phyloP scores from a whole-genome alignment of 1,140 invertebrate genomes.

The Euwallacea fornicatus region DNA sequence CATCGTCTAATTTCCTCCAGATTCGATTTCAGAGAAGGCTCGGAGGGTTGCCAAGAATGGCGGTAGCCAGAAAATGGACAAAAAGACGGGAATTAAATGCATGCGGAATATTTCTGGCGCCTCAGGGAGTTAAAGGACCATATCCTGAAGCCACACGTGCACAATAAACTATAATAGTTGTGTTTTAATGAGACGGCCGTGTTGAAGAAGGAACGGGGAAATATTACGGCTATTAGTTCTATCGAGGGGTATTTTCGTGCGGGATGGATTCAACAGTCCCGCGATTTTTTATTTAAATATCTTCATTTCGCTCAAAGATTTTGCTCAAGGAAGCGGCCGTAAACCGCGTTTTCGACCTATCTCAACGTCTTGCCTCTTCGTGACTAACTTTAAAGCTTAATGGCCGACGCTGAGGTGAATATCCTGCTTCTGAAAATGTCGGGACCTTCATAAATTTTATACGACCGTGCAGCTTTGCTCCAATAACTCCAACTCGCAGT shows the following conservation, averaged over 20 bases:
- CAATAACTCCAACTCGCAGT: slow-evolving; percentile 8
- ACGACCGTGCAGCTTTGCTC: slow-evolving; percentile 14
- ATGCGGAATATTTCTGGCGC: slow-evolving; percentile 20
- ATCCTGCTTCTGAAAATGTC: slow-evolving; percentile 19
- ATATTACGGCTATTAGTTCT: slow-evolving; percentile 9
- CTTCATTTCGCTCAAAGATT: no score
- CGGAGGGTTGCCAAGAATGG: slow-evolving; percentile 18
- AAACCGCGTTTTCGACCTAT: slow-evolving; percentile 1
- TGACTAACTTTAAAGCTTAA: slow-evolving; percentile 13
- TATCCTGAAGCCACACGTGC: slow-evolving; percentile 12
- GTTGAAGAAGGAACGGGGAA: neutral
- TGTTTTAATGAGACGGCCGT: slow-evolving; percentile 10
- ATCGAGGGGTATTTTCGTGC: neutral
- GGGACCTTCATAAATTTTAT: slow-evolving; percentile 25
- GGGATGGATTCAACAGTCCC: neutral
- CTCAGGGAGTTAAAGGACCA: slow-evolving; percentile 13
- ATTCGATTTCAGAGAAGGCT: slow-evolving; percentile 7
- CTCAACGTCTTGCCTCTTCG: slow-evolving; percentile 7
- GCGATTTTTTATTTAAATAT: neutral
- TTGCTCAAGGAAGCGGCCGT: neutral
- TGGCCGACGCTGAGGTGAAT: slow-evolving; percentile 10
- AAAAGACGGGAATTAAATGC: slow-evolving; percentile 16
- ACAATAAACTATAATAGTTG: slow-evolving; percentile 20
- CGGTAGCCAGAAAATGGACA: slow-evolving; percentile 22
- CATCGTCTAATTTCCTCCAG: slow-evolving; percentile 5